phyloP scores from a whole-genome alignment of 2,113 vertebrate genomes.

The Cyphomyrus discorhynchus region DNA sequence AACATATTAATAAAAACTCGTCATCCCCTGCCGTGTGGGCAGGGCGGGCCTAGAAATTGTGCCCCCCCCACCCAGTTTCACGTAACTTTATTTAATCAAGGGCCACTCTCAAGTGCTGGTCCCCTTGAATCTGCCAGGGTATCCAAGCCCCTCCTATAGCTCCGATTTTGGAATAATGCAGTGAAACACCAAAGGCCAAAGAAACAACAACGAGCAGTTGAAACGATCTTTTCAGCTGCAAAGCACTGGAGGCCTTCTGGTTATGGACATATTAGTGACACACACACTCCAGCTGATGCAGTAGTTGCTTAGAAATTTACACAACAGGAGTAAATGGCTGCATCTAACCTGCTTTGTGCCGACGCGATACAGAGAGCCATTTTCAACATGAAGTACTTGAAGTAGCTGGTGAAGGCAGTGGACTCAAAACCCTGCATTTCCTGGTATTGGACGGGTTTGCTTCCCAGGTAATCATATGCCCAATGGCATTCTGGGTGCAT shows the following conservation, averaged over 20 bases:
- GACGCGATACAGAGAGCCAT: neutral
- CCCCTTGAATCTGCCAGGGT: neutral
- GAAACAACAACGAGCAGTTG: neutral
- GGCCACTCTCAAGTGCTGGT: neutral
- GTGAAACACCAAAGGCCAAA: neutral
- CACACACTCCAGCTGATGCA: neutral
- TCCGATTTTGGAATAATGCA: neutral
- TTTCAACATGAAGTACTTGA: conserved; percentile 54
- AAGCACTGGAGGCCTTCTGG: neutral
- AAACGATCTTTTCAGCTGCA: neutral
- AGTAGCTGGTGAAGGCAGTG: conserved; percentile 76
- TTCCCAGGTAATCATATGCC: conserved; percentile 55
- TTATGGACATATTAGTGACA: neutral
- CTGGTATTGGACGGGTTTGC: conserved; percentile 78
- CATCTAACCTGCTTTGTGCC: neutral
- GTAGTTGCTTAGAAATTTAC: neutral
- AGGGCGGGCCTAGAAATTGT: neutral
- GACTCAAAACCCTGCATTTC: conserved; percentile 82
- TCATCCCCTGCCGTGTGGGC: neutral
- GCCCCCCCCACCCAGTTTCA: neutral
- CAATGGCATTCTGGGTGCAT: conserved; percentile 69
- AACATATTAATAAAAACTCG: neutral
- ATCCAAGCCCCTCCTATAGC: neutral
- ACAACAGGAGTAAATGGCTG: neutral
- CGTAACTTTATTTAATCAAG: neutral